A percentile compares a stretch with the other conserved stretches of the same genome.
These are phyloP conservation scores for Corvus hawaiiensis DNA, from an alignment of 2,113 vertebrate genomes.

Conservation along the genomic window DNA sequence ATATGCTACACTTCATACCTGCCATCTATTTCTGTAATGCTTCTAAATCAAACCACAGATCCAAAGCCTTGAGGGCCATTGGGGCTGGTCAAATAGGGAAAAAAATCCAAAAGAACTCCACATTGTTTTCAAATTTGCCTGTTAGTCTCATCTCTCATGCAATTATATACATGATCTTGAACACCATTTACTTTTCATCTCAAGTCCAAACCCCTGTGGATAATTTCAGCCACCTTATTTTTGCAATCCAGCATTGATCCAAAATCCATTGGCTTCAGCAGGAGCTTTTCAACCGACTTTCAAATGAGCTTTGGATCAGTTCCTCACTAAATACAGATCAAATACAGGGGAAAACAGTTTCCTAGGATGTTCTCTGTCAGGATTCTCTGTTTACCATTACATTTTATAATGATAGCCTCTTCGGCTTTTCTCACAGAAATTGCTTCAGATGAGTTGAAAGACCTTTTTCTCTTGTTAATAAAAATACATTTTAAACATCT, in stretches of 20 bases:
- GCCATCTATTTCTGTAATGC: background rate
- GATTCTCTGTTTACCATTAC: constrained; percentile 25
- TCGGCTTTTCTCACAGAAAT: background rate
- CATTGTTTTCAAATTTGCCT: background rate
- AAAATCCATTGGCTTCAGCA: background rate
- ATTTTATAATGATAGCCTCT: background rate
- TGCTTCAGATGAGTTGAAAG: constrained; percentile 45
- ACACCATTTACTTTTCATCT: background rate
- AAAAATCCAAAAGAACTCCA: background rate
- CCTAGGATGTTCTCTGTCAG: background rate
- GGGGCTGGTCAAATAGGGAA: background rate
- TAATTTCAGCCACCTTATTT: background rate
- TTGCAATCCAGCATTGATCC: background rate
- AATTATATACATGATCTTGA: background rate
- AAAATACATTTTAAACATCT: constrained; percentile 53
- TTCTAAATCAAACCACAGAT: background rate
- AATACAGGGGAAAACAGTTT: background rate
- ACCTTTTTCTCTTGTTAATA: constrained; percentile 48
- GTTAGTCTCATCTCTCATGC: background rate
- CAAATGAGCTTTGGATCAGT: background rate
- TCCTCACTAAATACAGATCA: background rate
- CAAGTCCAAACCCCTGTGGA: background rate
- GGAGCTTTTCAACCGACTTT: constrained; percentile 3
- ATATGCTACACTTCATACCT: background rate
- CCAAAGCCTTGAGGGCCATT: background rate